Evolutionary conservation across 2,888 invertebrate genomes (phyloP).

Genomic region (Stratiomys singularior): DNA sequence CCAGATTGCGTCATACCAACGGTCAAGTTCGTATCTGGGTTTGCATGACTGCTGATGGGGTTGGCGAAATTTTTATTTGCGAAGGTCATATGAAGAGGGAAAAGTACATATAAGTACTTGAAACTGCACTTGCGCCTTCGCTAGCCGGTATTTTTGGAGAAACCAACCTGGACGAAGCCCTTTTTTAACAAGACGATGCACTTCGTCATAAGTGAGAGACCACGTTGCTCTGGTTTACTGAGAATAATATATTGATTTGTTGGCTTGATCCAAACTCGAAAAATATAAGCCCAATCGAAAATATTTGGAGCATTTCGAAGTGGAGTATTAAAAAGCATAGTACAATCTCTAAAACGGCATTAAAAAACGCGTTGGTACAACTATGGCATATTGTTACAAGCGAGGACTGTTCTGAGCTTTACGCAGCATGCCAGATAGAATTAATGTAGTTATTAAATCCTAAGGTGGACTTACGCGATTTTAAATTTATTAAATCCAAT

Average conservation of each 20-base stretch:
- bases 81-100: constrained; percentile 17
- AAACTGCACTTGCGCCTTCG: constrained; percentile 24
- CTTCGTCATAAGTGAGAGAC: constrained; percentile 33
- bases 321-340: background rate
- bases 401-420: background rate
- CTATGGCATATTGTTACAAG: background rate
- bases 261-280: constrained; percentile 41
- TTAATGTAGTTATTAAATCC: background rate
- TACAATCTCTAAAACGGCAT: background rate
- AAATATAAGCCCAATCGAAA: constrained; percentile 37
- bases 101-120: constrained; percentile 5
- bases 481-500: background rate
- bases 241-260: constrained; percentile 31
- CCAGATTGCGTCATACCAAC: constrained; percentile 3
- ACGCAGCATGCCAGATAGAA: background rate
- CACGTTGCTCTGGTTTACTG: constrained; percentile 37
- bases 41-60: constrained; percentile 16
- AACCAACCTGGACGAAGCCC: constrained; percentile 12
- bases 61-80: constrained; percentile 8
- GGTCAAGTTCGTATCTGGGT: background rate
- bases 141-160: constrained; percentile 10
- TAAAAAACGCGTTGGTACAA: constrained; percentile 21
- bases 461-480: background rate
- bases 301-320: constrained; percentile 35
- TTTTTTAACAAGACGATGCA: constrained; percentile 41